Evolutionary conservation across 1,140 invertebrate species (phyloP).

Genomic region (Whitmania pigra): DNA sequence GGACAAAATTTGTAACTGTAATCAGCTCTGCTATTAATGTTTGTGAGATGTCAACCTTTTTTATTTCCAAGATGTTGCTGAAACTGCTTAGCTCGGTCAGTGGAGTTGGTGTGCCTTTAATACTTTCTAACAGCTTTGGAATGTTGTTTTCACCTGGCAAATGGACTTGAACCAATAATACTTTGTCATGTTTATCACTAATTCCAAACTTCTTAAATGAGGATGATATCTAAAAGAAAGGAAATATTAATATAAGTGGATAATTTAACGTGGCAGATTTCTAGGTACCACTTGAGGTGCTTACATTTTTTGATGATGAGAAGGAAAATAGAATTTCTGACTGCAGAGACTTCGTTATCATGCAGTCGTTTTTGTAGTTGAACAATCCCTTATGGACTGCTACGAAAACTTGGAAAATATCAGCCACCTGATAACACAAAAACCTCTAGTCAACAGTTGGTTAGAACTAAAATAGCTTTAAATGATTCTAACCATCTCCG

Average conservation of each 20-base stretch:
- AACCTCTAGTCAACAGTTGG: background rate
- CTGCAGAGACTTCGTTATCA: constrained; percentile 6
- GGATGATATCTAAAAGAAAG: background rate
- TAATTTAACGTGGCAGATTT: background rate
- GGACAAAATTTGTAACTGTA: background rate
- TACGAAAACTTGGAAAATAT: constrained; percentile 5
- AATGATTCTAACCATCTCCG: background rate
- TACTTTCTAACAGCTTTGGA: background rate
- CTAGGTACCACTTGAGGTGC: background rate
- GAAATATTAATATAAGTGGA: background rate
- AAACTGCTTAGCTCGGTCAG: background rate
- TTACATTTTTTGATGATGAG: constrained; percentile 10
- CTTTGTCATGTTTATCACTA: background rate
- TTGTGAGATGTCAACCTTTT: background rate
- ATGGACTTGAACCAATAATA: background rate
- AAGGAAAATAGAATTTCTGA: constrained; percentile 8
- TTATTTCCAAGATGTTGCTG: background rate
- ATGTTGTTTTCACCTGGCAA: background rate
- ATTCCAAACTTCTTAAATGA: constrained; percentile 3
- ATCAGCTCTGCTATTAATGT: background rate
- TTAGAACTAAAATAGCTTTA: background rate
- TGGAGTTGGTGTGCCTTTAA: background rate
- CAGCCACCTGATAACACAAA: background rate
- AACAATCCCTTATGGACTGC: background rate
- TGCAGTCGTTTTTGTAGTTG: background rate